A percentile compares a stretch with the other conserved stretches of the same genome.
Evolutionary conservation across 2,888 invertebrate genomes (phyloP).

Genomic region (Hemaris fuciformis): DNA sequence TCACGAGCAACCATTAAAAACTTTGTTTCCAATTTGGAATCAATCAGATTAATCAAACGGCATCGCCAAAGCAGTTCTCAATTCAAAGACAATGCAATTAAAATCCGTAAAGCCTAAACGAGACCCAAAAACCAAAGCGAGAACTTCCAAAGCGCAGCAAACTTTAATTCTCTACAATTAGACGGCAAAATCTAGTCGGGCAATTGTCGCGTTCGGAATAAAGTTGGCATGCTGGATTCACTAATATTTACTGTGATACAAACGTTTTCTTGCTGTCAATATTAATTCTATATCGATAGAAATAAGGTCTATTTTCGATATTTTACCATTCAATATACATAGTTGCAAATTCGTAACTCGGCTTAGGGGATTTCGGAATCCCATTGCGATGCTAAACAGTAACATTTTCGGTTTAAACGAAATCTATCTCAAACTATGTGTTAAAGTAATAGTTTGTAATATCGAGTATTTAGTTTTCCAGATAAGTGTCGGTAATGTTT

Average conservation of each 20-base stretch:
- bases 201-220: conserved; percentile 74
- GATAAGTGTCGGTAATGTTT: no score
- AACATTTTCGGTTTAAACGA: conserved; percentile 61
- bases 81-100: conserved; percentile 5
- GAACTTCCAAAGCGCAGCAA: conserved; percentile 46
- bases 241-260: conserved; percentile 51
- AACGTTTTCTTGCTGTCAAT: conserved; percentile 26
- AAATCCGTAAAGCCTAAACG: background rate
- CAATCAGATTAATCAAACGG: background rate
- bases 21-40: background rate
- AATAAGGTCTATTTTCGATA: conserved; percentile 31
- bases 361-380: conserved; percentile 75
- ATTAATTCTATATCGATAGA: conserved; percentile 24
- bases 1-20: no score
- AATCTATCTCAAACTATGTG: conserved; percentile 58
- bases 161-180: conserved; percentile 71
- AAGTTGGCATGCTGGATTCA: conserved; percentile 61
- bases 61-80: background rate
- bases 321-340: conserved; percentile 22
- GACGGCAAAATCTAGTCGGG: conserved; percentile 68
- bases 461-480: no score
- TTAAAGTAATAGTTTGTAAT: conserved; percentile 47
- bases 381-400: conserved; percentile 71
- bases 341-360: conserved; percentile 56
- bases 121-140: background rate